Conservation (phyloP, 2,797 vertebrate genomes). For the Gallinago stenura region DNA sequence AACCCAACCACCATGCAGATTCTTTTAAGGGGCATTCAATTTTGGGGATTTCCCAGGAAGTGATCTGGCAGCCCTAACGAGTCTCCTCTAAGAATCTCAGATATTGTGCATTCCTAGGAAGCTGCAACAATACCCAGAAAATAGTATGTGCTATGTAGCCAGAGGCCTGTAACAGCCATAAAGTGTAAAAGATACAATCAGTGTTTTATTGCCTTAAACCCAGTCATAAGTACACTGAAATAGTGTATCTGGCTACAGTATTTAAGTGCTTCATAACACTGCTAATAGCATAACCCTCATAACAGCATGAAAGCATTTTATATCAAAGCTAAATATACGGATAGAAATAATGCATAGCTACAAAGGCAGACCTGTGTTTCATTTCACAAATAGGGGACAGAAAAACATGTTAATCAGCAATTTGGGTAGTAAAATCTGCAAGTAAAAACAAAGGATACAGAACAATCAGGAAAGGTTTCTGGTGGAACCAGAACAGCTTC, state of each 20-base stretch:
- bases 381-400: background rate
- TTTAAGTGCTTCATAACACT: background rate
- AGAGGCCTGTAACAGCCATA: background rate
- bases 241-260: background rate
- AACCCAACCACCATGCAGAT: background rate
- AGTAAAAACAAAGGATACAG: background rate
- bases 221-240: background rate
- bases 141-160: fast-evolving
- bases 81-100: background rate
- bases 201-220: background rate
- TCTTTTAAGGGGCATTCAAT: background rate
- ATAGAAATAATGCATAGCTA: background rate
- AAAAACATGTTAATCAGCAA: background rate
- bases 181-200: background rate
- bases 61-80: background rate
- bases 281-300: background rate
- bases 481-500: background rate
- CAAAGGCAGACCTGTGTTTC: background rate
- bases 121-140: background rate
- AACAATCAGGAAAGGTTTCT: background rate
- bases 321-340: background rate
- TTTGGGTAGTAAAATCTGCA: background rate
- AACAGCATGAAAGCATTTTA: background rate
- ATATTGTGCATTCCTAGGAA: background rate
- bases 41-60: background rate